Evolutionary conservation across 92 coral and sea anemone species (phyloP).

Genomic region (Zoanthus sociatus): DNA sequence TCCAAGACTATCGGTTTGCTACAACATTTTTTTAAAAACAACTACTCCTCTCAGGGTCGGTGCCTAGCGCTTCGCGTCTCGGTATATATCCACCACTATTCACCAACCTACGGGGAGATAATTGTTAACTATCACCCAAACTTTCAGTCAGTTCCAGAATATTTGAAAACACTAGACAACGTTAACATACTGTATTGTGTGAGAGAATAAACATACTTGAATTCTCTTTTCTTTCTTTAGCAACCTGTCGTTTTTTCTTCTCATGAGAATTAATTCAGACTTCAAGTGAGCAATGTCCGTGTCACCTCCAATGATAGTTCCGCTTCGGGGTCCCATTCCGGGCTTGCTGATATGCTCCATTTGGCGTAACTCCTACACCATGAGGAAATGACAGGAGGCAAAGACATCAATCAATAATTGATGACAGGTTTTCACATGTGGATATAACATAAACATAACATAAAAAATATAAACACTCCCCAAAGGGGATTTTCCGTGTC

Average conservation of each 20-base stretch:
- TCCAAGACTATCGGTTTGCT: too few relatives aligned
- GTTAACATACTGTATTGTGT: neutral
- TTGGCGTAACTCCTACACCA: slow-evolving; percentile 88
- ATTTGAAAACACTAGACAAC: neutral
- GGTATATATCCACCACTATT: too few relatives aligned
- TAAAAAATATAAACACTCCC: too few relatives aligned
- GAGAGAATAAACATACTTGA: slow-evolving; percentile 66
- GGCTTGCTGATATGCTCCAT: slow-evolving; percentile 92
- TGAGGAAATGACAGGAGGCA: neutral
- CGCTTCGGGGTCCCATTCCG: slow-evolving; percentile 79
- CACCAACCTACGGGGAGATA: too few relatives aligned
- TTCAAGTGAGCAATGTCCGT: slow-evolving; percentile 74
- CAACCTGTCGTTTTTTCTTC: slow-evolving; percentile 83
- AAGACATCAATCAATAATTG: neutral
- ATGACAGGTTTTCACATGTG: too few relatives aligned
- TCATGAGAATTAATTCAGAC: slow-evolving; percentile 84
- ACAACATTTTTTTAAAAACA: too few relatives aligned
- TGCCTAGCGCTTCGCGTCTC: too few relatives aligned
- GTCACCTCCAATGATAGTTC: slow-evolving; percentile 77
- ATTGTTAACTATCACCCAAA: too few relatives aligned
- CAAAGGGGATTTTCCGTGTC: too few relatives aligned
- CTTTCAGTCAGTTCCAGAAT: neutral
- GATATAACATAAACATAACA: too few relatives aligned
- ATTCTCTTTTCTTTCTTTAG: slow-evolving; percentile 92
- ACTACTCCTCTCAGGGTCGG: too few relatives aligned